Evolutionary conservation across 2,888 invertebrate species (phyloP).

Genomic region (Zootermopsis nevadensis): DNA sequence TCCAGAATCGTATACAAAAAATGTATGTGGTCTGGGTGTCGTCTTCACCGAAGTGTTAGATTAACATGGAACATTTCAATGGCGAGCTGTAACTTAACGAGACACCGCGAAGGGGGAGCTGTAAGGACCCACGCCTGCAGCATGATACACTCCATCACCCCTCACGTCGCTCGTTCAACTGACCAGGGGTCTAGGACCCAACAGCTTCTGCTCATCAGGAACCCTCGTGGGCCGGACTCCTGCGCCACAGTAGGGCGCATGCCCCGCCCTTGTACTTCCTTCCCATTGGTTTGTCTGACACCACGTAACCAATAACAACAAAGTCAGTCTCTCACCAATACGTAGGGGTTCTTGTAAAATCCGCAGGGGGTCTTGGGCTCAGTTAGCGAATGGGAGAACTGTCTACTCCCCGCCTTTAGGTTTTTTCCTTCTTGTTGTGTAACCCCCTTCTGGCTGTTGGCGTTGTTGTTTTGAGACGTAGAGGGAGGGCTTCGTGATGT

Average conservation of each 20-base stretch:
- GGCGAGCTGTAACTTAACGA: no score
- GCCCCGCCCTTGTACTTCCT: slow-evolving; percentile 10
- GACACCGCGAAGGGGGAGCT: neutral
- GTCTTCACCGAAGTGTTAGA: no score
- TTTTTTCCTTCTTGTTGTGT: neutral
- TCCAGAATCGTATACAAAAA: no score
- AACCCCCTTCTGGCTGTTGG: slow-evolving; percentile 9
- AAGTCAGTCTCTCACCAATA: slow-evolving; percentile 1
- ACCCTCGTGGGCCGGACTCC: neutral
- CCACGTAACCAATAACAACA: neutral
- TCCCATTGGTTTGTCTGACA: neutral
- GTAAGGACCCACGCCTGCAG: neutral
- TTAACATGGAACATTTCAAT: no score
- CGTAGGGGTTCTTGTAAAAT: slow-evolving; percentile 31
- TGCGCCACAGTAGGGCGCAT: slow-evolving; percentile 44
- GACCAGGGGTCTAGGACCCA: neutral
- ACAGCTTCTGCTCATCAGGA: neutral
- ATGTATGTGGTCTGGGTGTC: no score
- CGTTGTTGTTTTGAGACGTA: slow-evolving; percentile 19
- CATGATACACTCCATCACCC: slow-evolving; percentile 1
- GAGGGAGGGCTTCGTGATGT: slow-evolving; percentile 26
- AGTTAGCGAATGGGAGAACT: slow-evolving; percentile 18
- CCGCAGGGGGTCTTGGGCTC: neutral
- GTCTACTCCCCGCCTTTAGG: slow-evolving; percentile 5
- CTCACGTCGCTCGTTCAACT: slow-evolving; percentile 5